Percentiles rank a stretch among this genome's conserved stretches.
phyloP scores from a whole-genome alignment of 2,797 vertebrate genomes.

The Lerista edwardsae region DNA sequence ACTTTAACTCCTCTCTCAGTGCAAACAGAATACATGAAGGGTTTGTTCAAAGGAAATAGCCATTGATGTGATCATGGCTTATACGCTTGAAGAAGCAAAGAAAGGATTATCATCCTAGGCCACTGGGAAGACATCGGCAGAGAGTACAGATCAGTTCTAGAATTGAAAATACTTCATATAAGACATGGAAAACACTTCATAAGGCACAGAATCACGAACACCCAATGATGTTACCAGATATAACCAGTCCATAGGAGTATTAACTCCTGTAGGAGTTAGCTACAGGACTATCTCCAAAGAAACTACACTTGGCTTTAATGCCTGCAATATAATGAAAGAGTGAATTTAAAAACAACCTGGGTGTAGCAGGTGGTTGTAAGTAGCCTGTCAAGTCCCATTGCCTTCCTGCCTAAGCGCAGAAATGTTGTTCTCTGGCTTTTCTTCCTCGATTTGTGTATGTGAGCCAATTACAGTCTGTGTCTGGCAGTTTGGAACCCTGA shows the following conservation, averaged over 20 bases:
- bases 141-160: background rate
- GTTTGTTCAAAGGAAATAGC: background rate
- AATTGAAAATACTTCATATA: background rate
- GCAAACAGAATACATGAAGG: background rate
- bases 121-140: background rate
- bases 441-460: background rate
- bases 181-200: too few relatives aligned
- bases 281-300: background rate
- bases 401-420: background rate
- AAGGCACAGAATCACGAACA: background rate
- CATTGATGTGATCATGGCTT: background rate
- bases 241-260: background rate
- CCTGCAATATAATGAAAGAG: background rate
- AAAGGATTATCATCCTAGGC: background rate
- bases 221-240: background rate
- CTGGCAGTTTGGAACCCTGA: conserved; percentile 5
- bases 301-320: background rate
- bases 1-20: background rate
- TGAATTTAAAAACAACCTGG: background rate
- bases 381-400: conserved; percentile 21
- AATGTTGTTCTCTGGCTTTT: conserved; percentile 4
- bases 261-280: too few relatives aligned
- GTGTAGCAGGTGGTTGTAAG: conserved; percentile 6
- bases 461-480: conserved; percentile 9
- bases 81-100: background rate